Evolutionary conservation across 92 coral and sea anemone species (phyloP).

Genomic region (Parazoanthus darwini): DNA sequence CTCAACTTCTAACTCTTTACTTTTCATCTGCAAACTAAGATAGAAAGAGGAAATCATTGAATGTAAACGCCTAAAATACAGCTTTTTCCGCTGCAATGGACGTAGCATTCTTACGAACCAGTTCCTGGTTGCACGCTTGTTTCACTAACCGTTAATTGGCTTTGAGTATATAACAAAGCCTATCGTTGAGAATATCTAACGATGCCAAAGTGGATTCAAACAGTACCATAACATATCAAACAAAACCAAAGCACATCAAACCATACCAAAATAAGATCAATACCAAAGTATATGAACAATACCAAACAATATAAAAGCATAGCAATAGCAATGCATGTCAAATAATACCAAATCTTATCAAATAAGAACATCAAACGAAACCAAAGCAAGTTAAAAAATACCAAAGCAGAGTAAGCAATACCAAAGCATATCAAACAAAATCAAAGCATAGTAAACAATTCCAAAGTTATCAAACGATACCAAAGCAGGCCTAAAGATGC

Average conservation of each 20-base stretch:
- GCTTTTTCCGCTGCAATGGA: background rate
- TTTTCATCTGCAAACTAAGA: slow-evolving; percentile 82
- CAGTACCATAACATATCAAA: background rate
- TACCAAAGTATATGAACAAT: too few relatives aligned
- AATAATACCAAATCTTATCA: too few relatives aligned
- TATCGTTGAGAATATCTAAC: background rate
- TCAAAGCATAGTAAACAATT: background rate
- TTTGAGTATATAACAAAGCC: background rate
- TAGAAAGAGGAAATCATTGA: background rate
- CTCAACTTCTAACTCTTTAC: slow-evolving; percentile 91
- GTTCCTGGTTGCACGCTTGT: background rate
- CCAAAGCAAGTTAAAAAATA: background rate
- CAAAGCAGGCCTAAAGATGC: too few relatives aligned
- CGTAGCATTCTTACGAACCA: background rate
- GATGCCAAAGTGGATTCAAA: background rate
- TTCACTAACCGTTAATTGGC: background rate
- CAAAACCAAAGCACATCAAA: too few relatives aligned
- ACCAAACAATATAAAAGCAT: too few relatives aligned
- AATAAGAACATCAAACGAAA: background rate
- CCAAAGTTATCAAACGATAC: background rate
- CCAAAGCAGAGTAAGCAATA: background rate
- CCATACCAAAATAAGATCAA: too few relatives aligned
- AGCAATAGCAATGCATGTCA: too few relatives aligned
- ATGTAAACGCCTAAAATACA: background rate
- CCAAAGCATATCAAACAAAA: background rate